Evolutionary conservation across 2,888 invertebrate genomes (phyloP), one percentile per base, ranked within the genome.

Genomic region (Dastarcus helophoroides): DNA sequence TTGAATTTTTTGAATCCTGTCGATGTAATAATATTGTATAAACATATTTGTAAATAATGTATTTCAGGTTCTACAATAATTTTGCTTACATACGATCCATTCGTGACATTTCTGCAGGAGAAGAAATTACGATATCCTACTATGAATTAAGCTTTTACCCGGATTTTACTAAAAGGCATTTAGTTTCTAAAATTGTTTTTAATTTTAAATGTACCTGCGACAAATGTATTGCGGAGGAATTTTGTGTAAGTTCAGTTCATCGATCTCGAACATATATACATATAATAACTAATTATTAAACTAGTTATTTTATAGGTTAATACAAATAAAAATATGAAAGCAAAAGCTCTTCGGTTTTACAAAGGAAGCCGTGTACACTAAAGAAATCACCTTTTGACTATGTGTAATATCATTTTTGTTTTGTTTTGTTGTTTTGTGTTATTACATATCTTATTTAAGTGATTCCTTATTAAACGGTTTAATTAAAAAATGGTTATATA

Each of bases 91-190:
- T 51, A n/a, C 48, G 41, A 33, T 38, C 42, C 9, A 17, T 43
- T 3, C 40, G 28, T 29, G 29, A 35, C 2, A 49, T 51, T 27
- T 29, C 25, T 31, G 8, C 29, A 24, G 41, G 39, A 6, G 44
- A 50, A 31, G 47, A 47, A 33, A 43, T 51, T 11, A 47, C 47
- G 2, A 29, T 51, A 16, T 37, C 42, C 14, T 48, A 48, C 29
- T 25, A 23, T 1, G 46, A 46, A 40, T 33, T 48, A 5, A 36
- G 36, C 32, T 32, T 39, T 11, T 36, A 41, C 16, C 32, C 40
- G 4, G 14, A 27, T 12, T 7, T 38, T 5, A 12, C 28, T 4
- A 39, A 46, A 14, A 26, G 48, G 14, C 35, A 35, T 15, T 5
- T 42, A 7, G 32, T 48, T 16, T 38, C 42, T 13, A 14, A 35